Percentiles rank a stretch among this genome's conserved stretches.
These are phyloP conservation scores for Pachycephala philippinensis DNA, from an alignment of 2,113 vertebrate species.

Conservation along the genomic window DNA sequence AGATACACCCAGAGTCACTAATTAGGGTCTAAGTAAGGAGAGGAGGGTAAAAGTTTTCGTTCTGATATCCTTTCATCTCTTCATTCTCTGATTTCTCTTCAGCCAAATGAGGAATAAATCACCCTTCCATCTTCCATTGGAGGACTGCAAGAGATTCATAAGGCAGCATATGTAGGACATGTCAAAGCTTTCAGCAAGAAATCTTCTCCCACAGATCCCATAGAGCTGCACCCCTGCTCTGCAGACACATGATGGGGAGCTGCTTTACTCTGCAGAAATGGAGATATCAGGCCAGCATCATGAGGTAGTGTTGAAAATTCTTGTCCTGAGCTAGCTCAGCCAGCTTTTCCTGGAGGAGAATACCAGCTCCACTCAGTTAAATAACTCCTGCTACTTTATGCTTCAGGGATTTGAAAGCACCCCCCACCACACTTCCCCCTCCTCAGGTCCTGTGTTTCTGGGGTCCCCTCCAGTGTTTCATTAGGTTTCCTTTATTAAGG, in stretches of 20 bases:
- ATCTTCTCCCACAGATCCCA: background rate
- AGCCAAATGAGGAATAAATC: background rate
- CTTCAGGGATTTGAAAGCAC: background rate
- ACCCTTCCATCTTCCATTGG: background rate
- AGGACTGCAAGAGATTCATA: background rate
- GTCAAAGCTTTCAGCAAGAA: background rate
- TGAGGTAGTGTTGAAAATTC: background rate
- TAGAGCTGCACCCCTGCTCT: background rate
- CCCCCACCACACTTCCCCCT: background rate
- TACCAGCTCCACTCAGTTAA: background rate
- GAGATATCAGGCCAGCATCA: background rate
- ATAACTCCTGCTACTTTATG: background rate
- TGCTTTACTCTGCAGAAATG: background rate
- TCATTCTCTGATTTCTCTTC: background rate
- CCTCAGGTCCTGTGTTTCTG: background rate
- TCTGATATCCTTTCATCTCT: background rate
- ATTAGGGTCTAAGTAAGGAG: background rate
- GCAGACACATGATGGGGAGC: background rate
- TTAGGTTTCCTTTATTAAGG: background rate
- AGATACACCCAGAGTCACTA: background rate
- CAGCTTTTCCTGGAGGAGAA: background rate
- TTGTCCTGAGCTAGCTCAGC: background rate
- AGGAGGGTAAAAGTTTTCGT: background rate
- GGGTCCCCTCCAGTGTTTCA: background rate
- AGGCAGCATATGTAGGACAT: background rate